These are phyloP conservation scores for Hemiprocne comata DNA, from an alignment of 2,113 vertebrate genomes.

Conservation along the genomic window DNA sequence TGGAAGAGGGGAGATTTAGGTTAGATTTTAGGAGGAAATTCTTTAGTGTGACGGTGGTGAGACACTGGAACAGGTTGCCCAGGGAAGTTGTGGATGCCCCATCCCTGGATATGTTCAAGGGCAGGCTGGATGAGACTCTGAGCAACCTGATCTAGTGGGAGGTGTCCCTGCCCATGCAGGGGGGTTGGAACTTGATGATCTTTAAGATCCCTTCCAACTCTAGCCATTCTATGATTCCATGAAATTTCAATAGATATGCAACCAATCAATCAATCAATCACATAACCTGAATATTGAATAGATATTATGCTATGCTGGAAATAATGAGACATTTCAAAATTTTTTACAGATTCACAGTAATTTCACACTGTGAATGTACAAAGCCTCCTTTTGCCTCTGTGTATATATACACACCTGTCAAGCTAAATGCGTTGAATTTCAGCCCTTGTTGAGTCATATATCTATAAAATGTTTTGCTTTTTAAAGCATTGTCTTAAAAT, in stretches of 20 bases:
- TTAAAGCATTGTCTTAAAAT: conserved; percentile 32
- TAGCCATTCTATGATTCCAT: too few species aligned
- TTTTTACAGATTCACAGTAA: background rate
- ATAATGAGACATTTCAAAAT: background rate
- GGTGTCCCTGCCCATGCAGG: too few species aligned
- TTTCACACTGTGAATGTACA: background rate
- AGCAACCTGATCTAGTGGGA: too few species aligned
- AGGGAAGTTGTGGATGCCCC: too few species aligned
- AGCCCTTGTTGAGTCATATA: conserved; percentile 11
- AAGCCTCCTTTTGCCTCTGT: background rate
- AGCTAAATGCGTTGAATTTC: conserved; percentile 7
- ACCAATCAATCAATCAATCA: background rate
- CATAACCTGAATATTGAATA: background rate
- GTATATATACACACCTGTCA: background rate
- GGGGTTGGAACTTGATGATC: too few species aligned
- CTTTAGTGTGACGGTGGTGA: too few species aligned
- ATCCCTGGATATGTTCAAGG: too few species aligned
- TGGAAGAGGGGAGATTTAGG: too few species aligned
- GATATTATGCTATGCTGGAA: background rate
- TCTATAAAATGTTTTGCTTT: conserved; percentile 28
- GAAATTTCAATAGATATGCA: background rate
- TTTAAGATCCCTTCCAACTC: too few species aligned
- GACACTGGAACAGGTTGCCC: too few species aligned
- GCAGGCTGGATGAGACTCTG: too few species aligned
- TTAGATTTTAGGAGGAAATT: too few species aligned